Conservation (phyloP, 2,113 vertebrate genomes). For the Crypturellus undulatus region DNA sequence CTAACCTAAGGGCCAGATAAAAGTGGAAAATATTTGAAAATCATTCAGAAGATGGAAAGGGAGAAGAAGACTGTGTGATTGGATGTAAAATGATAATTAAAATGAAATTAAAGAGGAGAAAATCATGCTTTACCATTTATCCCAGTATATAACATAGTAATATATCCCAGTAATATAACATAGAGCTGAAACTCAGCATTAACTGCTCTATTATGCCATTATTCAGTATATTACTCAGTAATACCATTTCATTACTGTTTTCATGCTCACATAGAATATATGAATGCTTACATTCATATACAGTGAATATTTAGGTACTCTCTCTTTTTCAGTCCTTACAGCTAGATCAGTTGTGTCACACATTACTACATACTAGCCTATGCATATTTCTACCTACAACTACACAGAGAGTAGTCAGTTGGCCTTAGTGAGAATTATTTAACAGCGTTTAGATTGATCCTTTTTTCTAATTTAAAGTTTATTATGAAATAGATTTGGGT, state of each 20-base stretch:
- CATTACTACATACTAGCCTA: not conserved
- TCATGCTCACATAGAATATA: not conserved
- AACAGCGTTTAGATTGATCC: not conserved
- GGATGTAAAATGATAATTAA: not conserved
- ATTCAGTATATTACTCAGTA: not conserved
- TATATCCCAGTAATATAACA: not conserved
- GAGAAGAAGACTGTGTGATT: not conserved
- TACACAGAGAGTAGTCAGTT: not conserved
- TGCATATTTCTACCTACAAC: not conserved
- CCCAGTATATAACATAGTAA: too few species aligned
- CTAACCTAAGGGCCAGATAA: not conserved
- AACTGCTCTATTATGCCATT: not conserved
- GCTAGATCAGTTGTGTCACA: not conserved
- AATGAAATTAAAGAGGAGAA: not conserved
- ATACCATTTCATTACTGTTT: not conserved
- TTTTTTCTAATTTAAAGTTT: not conserved
- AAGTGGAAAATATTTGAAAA: not conserved
- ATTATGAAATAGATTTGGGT: not conserved
- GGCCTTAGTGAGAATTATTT: not conserved
- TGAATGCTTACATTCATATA: not conserved
- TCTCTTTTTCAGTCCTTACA: not conserved
- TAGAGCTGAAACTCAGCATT: not conserved
- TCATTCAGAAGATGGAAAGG: not conserved
- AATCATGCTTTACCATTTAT: not conserved
- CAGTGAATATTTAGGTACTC: not conserved